Conservation (phyloP, 35 echinoderm and acorn worm genomes). For the Ophiothrix spiculata region DNA sequence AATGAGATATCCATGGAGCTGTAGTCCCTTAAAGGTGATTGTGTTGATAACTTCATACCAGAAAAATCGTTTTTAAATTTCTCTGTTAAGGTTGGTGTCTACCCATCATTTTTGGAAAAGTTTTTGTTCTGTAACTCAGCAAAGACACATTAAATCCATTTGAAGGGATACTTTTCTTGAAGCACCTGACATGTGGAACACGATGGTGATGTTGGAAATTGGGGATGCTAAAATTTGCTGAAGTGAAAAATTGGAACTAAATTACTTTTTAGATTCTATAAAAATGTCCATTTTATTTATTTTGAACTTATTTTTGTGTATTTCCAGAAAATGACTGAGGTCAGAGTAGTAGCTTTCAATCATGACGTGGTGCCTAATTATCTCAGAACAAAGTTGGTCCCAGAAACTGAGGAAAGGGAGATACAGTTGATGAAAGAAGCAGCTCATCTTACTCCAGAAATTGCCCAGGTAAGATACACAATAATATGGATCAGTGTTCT, state of each 20-base stretch:
- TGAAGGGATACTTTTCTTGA: no score
- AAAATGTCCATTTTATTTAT: neutral
- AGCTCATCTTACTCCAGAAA: constrained; percentile 47
- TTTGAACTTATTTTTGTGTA: neutral
- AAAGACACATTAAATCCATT: no score
- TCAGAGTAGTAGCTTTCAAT: constrained; percentile 80
- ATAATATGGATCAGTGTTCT: no score
- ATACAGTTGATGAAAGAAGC: constrained; percentile 44
- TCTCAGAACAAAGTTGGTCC: constrained; percentile 85
- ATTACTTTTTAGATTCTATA: neutral
- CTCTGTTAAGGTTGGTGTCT: no score
- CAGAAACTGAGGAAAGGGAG: constrained; percentile 77
- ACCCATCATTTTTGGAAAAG: no score
- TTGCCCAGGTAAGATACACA: constrained; percentile 49
- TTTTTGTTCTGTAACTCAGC: no score
- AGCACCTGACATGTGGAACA: no score
- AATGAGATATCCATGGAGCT: no score
- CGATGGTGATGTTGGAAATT: no score
- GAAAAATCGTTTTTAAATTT: no score
- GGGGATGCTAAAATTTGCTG: neutral
- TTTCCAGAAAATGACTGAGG: constrained; percentile 79
- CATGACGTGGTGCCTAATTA: constrained; percentile 97
- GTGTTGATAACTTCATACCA: no score
- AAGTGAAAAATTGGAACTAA: neutral
- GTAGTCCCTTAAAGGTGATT: no score